These are phyloP conservation scores for Tiliqua scincoides DNA, from an alignment of 2,113 vertebrate genomes.

Conservation along the genomic window DNA sequence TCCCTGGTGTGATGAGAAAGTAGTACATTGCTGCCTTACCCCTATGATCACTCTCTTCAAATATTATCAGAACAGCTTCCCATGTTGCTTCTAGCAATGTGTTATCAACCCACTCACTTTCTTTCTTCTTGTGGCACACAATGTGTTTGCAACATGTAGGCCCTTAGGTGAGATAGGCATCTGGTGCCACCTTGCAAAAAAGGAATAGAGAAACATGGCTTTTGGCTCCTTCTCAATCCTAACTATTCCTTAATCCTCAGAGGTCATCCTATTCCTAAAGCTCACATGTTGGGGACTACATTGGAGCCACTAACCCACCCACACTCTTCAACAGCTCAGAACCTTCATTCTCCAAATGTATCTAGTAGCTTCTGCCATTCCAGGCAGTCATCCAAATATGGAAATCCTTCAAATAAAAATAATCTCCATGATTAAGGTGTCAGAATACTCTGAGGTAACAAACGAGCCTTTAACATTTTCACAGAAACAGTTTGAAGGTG, in stretches of 20 bases:
- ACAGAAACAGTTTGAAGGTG: constrained; percentile 1
- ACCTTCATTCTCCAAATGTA: constrained; percentile 30
- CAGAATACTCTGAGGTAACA: background rate
- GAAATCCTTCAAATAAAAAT: constrained; percentile 37
- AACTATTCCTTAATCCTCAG: background rate
- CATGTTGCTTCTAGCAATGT: background rate
- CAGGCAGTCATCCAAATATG: background rate
- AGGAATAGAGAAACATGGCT: background rate
- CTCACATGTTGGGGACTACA: background rate
- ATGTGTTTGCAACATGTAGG: background rate
- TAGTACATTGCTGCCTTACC: background rate
- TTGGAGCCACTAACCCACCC: background rate
- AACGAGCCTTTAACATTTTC: background rate
- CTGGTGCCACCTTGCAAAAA: background rate
- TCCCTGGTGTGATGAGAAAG: background rate
- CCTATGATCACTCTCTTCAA: background rate
- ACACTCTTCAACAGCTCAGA: background rate
- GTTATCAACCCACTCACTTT: background rate
- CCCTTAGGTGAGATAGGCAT: background rate
- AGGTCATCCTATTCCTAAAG: background rate
- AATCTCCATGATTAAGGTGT: background rate
- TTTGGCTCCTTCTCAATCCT: background rate
- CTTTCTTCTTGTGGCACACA: background rate
- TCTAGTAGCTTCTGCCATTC: constrained; percentile 6
- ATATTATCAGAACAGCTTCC: background rate